These are phyloP conservation scores for Octopus bimaculoides DNA, from an alignment of 1,140 invertebrate genomes.

Conservation along the genomic window DNA sequence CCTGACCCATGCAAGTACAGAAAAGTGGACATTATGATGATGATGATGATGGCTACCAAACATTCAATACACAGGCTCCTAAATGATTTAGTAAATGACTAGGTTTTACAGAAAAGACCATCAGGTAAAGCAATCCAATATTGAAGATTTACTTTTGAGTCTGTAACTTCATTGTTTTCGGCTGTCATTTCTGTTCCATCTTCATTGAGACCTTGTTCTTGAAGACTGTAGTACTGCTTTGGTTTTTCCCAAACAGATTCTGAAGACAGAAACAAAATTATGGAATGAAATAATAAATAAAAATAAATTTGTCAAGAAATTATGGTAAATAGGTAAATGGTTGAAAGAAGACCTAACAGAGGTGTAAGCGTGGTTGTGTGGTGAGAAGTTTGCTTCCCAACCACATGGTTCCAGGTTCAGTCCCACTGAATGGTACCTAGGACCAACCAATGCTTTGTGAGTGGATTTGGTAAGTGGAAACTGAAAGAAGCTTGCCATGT, in stretches of 20 bases:
- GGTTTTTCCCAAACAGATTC: slow-evolving; percentile 52
- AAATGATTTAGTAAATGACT: neutral
- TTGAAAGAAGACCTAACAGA: neutral
- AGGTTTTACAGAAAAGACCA: neutral
- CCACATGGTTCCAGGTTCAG: no score
- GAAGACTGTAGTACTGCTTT: slow-evolving; percentile 43
- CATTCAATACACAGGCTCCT: slow-evolving; percentile 11
- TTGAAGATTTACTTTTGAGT: slow-evolving; percentile 1
- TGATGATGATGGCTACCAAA: slow-evolving; percentile 20
- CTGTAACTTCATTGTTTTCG: slow-evolving; percentile 16
- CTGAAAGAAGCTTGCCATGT: no score
- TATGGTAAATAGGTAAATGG: neutral
- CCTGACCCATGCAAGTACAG: no score
- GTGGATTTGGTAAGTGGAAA: no score
- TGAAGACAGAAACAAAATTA: slow-evolving; percentile 20
- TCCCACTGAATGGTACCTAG: neutral
- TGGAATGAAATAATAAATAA: neutral
- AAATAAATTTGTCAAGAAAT: neutral
- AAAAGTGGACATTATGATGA: neutral
- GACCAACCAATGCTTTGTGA: neutral
- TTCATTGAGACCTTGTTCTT: slow-evolving; percentile 40
- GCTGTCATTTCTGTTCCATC: slow-evolving; percentile 14
- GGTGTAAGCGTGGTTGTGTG: neutral
- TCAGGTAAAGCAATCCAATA: neutral
- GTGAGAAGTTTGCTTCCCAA: no score